Percentiles rank a stretch among this genome's conserved stretches.
These are phyloP conservation scores for Arctia plantaginis DNA, from an alignment of 2,888 invertebrate genomes.

Conservation along the genomic window DNA sequence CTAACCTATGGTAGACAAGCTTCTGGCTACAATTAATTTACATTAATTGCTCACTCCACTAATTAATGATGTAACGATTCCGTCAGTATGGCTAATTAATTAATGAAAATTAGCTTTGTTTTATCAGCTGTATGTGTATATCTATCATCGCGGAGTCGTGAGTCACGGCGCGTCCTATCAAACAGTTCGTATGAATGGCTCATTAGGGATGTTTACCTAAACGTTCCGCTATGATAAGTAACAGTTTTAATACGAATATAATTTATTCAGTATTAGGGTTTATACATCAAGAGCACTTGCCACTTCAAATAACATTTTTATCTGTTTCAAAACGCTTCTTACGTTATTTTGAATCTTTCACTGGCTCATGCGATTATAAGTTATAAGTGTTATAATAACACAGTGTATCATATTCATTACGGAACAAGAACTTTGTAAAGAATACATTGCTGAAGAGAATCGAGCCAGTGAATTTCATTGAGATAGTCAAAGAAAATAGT, in stretches of 20 bases:
- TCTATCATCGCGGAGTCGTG: constrained; percentile 60
- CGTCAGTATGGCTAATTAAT: constrained; percentile 24
- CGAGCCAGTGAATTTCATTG: constrained; percentile 4
- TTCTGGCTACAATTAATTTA: neutral
- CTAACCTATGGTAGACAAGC: neutral
- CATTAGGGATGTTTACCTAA: constrained; percentile 70
- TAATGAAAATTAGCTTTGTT: constrained; percentile 30
- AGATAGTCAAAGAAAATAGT: constrained; percentile 9
- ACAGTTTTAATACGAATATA: constrained; percentile 56
- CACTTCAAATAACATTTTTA: neutral
- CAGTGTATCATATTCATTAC: neutral
- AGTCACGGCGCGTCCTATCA: constrained; percentile 63
- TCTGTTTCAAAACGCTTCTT: neutral
- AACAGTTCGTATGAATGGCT: constrained; percentile 74
- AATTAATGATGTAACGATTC: neutral
- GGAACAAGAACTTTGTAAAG: neutral
- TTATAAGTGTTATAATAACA: too few species aligned
- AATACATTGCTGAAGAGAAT: neutral
- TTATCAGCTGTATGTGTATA: constrained; percentile 46
- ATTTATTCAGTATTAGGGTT: constrained; percentile 26
- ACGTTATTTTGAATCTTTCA: neutral
- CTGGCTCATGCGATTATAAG: neutral
- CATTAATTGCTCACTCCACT: too few species aligned
- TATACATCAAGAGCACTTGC: neutral
- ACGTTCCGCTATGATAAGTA: constrained; percentile 70